phyloP scores from a whole-genome alignment of 2,113 vertebrate species.

The Himantopus leucocephalus region DNA sequence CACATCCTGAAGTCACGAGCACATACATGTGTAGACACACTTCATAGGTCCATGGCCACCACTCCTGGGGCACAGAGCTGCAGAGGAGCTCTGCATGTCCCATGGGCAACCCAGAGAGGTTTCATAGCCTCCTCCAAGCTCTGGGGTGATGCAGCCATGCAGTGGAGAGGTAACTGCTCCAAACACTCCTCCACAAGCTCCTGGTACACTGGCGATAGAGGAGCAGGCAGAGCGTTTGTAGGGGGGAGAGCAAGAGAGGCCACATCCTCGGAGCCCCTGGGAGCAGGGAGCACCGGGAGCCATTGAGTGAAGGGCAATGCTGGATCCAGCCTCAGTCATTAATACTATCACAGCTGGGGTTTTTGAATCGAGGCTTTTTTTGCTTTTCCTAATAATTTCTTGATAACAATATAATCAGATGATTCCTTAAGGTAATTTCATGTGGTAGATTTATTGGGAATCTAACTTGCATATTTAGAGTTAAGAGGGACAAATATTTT shows the following conservation, averaged over 20 bases:
- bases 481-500: conserved; percentile 2
- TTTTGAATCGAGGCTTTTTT: not conserved
- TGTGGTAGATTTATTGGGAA: conserved; percentile 28
- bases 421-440: not conserved
- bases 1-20: fast-evolving
- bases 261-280: not conserved
- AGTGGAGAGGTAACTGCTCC: not conserved
- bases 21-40: fast-evolving
- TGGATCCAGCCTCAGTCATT: not conserved
- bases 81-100: not conserved
- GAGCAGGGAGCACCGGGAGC: not conserved
- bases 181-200: not conserved
- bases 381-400: not conserved
- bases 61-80: fast-evolving
- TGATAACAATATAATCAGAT: conserved; percentile 22
- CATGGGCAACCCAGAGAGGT: fast-evolving
- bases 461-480: conserved; percentile 33
- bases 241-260: not conserved
- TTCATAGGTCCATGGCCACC: fast-evolving
- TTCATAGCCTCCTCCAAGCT: fast-evolving
- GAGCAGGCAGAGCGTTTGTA: not conserved
- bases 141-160: not conserved
- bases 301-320: not conserved
- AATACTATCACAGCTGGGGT: not conserved
- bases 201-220: fast-evolving